Evolutionary conservation across 1,140 invertebrate species (phyloP).

Genomic region (Drosophila sucinea): DNA sequence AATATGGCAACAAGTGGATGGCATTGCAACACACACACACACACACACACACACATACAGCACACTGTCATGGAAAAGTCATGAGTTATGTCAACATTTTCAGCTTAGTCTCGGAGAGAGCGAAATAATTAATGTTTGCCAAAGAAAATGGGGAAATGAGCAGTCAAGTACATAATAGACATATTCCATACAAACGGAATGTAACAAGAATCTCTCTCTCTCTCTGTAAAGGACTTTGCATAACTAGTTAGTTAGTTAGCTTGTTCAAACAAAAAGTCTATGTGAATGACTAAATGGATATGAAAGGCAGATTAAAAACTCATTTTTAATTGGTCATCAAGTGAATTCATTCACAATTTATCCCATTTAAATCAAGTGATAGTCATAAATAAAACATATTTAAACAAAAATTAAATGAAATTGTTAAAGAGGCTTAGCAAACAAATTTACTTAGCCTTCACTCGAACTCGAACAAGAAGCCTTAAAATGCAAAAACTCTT

Average conservation of each 20-base stretch:
- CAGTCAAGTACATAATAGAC: slow-evolving; percentile 43
- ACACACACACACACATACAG: not conserved
- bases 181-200: slow-evolving; percentile 26
- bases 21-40: slow-evolving; percentile 47
- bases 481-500: no score
- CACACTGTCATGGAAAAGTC: slow-evolving; percentile 43
- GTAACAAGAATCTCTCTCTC: not conserved
- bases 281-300: not conserved
- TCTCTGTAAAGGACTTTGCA: slow-evolving; percentile 9
- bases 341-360: not conserved
- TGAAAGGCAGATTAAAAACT: slow-evolving; percentile 1
- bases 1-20: slow-evolving; percentile 35
- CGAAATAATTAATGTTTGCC: slow-evolving; percentile 69
- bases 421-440: no score
- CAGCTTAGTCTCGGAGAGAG: slow-evolving; percentile 42
- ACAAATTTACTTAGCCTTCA: no score
- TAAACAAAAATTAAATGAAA: no score
- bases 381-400: not conserved
- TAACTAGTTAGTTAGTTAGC: slow-evolving; percentile 13
- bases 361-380: not conserved
- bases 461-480: no score
- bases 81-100: slow-evolving; percentile 68
- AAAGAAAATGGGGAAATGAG: slow-evolving; percentile 44
- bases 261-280: slow-evolving; percentile 6
- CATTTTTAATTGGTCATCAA: not conserved